Percentiles rank a stretch among this genome's conserved stretches.
phyloP scores from a whole-genome alignment of 1,140 invertebrate genomes.

The Homarus americanus region DNA sequence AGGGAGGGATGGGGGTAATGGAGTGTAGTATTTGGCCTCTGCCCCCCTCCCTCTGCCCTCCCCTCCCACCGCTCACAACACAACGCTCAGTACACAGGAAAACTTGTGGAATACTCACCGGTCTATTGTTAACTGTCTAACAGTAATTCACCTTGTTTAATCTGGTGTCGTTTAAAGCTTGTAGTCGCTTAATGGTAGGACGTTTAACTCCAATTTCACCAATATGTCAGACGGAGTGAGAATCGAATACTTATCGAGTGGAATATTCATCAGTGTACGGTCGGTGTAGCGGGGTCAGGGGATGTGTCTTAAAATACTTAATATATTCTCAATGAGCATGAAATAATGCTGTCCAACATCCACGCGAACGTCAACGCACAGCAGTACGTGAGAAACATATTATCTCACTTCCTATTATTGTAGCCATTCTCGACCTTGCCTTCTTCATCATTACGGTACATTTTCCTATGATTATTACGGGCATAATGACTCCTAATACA shows the following conservation, averaged over 20 bases:
- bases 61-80: no score
- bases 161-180: constrained; percentile 44
- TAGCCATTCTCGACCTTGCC: constrained; percentile 1
- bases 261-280: constrained; percentile 34
- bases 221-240: constrained; percentile 37
- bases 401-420: constrained; percentile 45
- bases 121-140: neutral
- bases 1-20: neutral
- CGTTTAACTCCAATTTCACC: constrained; percentile 41
- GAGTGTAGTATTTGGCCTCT: neutral
- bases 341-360: constrained; percentile 11
- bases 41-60: no score
- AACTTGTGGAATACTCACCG: neutral
- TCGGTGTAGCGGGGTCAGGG: neutral
- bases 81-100: neutral
- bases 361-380: constrained; percentile 3
- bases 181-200: constrained; percentile 17
- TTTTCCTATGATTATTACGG: constrained; percentile 52
- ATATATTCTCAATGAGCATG: constrained; percentile 5
- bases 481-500: constrained; percentile 19
- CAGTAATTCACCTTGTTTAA: constrained; percentile 32
- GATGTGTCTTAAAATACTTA: neutral
- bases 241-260: constrained; percentile 42
- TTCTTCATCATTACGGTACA: constrained; percentile 44
- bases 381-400: constrained; percentile 21